phyloP scores from a whole-genome alignment of 2,797 vertebrate genomes.

The Onychomys arenicola region DNA sequence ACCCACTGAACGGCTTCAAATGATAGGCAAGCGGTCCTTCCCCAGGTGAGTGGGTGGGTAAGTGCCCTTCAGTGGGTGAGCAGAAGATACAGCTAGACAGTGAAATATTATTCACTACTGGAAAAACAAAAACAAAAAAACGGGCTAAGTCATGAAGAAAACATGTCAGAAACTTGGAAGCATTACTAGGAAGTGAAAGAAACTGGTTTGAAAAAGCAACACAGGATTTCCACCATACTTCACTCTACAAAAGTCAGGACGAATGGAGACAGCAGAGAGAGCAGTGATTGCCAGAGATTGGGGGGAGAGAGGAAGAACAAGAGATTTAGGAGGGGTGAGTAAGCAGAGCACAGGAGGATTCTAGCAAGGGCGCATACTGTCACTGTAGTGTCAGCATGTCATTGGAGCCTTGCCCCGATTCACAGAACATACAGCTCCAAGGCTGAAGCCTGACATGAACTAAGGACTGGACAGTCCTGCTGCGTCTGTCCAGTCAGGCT shows the following conservation, averaged over 20 bases:
- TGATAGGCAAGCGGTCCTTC: not conserved
- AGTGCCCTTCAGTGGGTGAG: not conserved
- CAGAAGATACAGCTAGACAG: not conserved
- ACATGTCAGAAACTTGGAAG: not conserved
- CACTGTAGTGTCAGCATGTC: no score
- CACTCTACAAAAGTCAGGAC: not conserved
- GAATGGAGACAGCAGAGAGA: not conserved
- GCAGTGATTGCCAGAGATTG: not conserved
- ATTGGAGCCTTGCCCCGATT: not conserved
- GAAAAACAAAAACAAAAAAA: constrained; percentile 33
- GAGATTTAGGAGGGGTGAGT: not conserved
- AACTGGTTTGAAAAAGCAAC: not conserved
- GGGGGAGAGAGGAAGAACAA: not conserved
- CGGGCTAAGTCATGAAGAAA: not conserved
- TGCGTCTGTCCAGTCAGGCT: not conserved
- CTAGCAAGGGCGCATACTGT: accelerated
- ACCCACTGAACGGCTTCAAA: not conserved
- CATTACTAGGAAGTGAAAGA: not conserved
- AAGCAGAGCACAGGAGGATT: not conserved
- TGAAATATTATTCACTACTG: not conserved
- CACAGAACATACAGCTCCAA: no score
- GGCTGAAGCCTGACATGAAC: not conserved
- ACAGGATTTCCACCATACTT: not conserved
- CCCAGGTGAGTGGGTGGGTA: not conserved
- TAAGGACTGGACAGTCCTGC: not conserved